Base-by-base conservation (phyloP, 2,888 invertebrate genomes). In the Aphidoletes aphidimyza region DNA sequence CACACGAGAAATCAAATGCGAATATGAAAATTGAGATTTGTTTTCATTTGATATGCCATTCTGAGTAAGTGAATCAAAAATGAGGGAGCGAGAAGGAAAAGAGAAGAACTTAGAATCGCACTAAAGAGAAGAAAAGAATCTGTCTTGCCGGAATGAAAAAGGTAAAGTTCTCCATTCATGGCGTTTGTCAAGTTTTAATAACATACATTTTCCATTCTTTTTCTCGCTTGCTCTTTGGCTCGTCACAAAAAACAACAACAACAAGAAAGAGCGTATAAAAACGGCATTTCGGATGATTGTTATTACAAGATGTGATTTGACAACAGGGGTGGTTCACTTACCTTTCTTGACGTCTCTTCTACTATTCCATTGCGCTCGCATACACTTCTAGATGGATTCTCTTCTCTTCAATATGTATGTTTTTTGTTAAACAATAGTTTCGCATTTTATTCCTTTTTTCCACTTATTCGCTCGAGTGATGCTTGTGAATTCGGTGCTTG, bases 201-300 rank as follows among this genome's bases (percentile, higher is more conserved):
- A 81, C 37, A 81, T 81, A 81, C 81, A 81, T 81, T 81, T 81
- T 81, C 81, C 81, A n/a, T 81, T 81, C 81, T n/a, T n/a, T n/a
- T n/a, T n/a, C n/a, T n/a, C n/a, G n/a, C n/a, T n/a, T n/a, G n/a
- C n/a, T n/a, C n/a, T n/a, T n/a, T n/a, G n/a, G n/a, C n/a, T 36
- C 37, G 36, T 81, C 81, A 37, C 8, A 36, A 78, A 36, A 36
- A 54, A 54, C n/a, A 17, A 11, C 47, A 17, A 17, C 47, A 2
- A 54, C n/a, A 54, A 54, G 22, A 47, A 47, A 47, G 17, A 47
- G 14, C 54, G n/a, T 54, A 5, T n/a, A 14, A 59, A 22, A 37
- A 78, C 78, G 81, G 81, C 81, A 81, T 81, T 81, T 81, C 37
- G 22, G n/a, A 81, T 81, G 36, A 81, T 81, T 81, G 81, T 81